Evolutionary conservation across 2,113 vertebrate genomes (phyloP).

Genomic region (Gambusia affinis): DNA sequence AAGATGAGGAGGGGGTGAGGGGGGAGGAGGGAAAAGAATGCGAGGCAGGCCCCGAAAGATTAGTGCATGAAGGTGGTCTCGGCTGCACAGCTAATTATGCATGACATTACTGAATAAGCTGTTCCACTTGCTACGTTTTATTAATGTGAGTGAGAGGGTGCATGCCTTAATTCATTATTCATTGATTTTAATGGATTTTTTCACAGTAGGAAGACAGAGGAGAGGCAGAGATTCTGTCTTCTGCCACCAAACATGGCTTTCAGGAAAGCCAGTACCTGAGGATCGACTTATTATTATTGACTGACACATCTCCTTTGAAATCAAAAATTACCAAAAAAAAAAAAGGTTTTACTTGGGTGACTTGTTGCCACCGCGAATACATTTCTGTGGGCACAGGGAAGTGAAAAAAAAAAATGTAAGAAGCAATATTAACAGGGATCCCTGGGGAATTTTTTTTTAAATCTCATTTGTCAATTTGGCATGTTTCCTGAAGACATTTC

Average conservation of each 20-base stretch:
- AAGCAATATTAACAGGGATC: background rate
- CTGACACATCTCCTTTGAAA: constrained; percentile 1
- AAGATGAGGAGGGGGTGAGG: background rate
- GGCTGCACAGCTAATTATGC: constrained; percentile 69
- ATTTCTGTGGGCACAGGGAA: background rate
- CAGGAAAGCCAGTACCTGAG: constrained; percentile 24
- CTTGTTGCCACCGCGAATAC: background rate
- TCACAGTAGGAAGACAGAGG: constrained; percentile 33
- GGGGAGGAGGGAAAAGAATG: constrained; percentile 34
- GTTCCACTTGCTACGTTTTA: constrained; percentile 75
- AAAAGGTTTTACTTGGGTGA: background rate
- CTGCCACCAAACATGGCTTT: constrained; percentile 11
- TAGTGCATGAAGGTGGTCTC: constrained; percentile 66
- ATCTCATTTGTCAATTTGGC: background rate
- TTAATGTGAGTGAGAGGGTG: constrained; percentile 66
- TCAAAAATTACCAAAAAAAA: background rate
- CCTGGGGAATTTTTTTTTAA: background rate
- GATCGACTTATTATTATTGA: constrained; percentile 37
- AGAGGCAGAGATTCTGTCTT: constrained; percentile 17
- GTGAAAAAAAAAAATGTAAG: background rate
- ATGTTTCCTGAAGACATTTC: background rate
- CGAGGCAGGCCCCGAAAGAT: constrained; percentile 63
- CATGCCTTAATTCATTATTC: constrained; percentile 68
- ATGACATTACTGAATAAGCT: constrained; percentile 74
- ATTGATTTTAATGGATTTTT: constrained; percentile 70